Evolutionary conservation across 2,888 invertebrate genomes (phyloP).

Genomic region (Oligia strigilis): DNA sequence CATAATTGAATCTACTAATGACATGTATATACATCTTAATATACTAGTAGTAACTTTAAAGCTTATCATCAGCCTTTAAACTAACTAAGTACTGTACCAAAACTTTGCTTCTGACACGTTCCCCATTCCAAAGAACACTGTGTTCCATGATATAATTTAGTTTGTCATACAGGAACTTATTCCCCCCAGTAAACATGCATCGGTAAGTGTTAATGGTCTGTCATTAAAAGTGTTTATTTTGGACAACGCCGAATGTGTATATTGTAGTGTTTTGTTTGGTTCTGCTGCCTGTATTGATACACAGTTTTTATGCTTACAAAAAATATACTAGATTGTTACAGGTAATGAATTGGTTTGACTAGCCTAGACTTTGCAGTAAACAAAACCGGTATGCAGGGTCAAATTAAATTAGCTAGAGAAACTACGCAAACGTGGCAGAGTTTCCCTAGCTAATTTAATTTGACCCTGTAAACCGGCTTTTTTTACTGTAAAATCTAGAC

Average conservation of each 20-base stretch:
- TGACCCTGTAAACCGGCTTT: background rate
- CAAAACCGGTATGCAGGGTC: no score
- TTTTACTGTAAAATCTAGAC: background rate
- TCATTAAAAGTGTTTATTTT: slow-evolving; percentile 71
- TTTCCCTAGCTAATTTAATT: no score
- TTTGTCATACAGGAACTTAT: slow-evolving; percentile 75
- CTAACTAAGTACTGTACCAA: background rate
- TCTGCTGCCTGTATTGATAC: slow-evolving; percentile 10
- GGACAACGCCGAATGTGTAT: slow-evolving; percentile 26
- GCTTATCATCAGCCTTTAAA: no score
- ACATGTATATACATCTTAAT: no score
- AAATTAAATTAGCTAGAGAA: no score
- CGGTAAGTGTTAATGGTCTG: slow-evolving; percentile 78
- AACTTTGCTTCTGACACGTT: slow-evolving; percentile 2
- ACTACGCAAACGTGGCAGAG: no score
- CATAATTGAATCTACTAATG: no score
- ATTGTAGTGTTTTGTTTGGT: slow-evolving; percentile 50
- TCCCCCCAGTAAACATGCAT: slow-evolving; percentile 75
- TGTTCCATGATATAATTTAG: slow-evolving; percentile 70
- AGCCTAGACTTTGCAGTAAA: no score
- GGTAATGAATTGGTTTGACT: no score
- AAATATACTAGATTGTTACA: background rate
- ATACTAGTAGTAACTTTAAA: no score
- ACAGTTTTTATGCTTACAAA: slow-evolving; percentile 3
- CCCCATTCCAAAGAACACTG: slow-evolving; percentile 17